Percentiles rank a stretch among this genome's conserved stretches.
Evolutionary conservation across 2,113 vertebrate species (phyloP).

Genomic region (Columba livia): DNA sequence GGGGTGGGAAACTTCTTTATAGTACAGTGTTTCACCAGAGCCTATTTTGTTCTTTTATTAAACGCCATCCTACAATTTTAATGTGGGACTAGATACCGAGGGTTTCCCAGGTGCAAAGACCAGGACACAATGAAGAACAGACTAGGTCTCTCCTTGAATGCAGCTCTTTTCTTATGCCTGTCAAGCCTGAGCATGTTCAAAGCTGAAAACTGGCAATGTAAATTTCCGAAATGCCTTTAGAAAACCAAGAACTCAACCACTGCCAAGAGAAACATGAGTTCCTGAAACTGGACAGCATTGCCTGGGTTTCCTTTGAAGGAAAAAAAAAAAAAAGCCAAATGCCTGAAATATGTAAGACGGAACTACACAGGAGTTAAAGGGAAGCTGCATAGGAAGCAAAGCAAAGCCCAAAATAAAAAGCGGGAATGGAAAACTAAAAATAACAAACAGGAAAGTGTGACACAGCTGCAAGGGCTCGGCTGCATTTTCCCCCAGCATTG

Average conservation of each 20-base stretch:
- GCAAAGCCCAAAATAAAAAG: slow-evolving; percentile 82
- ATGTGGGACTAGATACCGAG: neutral
- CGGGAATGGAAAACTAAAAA: slow-evolving; percentile 83
- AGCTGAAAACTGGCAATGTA: slow-evolving; percentile 31
- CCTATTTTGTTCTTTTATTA: neutral
- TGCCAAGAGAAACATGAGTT: slow-evolving; percentile 71
- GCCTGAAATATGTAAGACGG: slow-evolving; percentile 69
- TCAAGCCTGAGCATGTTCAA: slow-evolving; percentile 42
- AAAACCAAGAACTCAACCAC: slow-evolving; percentile 64
- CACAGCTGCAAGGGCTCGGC: slow-evolving; percentile 68
- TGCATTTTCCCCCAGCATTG: slow-evolving; percentile 71
- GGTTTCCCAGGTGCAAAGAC: neutral
- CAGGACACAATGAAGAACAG: neutral
- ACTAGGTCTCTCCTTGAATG: neutral
- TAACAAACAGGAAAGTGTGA: slow-evolving; percentile 77
- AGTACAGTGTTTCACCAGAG: neutral
- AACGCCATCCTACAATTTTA: neutral
- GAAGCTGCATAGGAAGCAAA: slow-evolving; percentile 81
- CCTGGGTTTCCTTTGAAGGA: slow-evolving; percentile 68
- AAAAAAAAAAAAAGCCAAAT: neutral
- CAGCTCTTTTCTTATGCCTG: neutral
- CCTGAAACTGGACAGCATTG: slow-evolving; percentile 63
- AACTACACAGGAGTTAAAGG: slow-evolving; percentile 70
- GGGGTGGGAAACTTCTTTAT: neutral
- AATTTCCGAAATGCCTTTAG: slow-evolving; percentile 68